phyloP scores from a whole-genome alignment of 2,797 vertebrate genomes.

The Enteromius paludinosus region DNA sequence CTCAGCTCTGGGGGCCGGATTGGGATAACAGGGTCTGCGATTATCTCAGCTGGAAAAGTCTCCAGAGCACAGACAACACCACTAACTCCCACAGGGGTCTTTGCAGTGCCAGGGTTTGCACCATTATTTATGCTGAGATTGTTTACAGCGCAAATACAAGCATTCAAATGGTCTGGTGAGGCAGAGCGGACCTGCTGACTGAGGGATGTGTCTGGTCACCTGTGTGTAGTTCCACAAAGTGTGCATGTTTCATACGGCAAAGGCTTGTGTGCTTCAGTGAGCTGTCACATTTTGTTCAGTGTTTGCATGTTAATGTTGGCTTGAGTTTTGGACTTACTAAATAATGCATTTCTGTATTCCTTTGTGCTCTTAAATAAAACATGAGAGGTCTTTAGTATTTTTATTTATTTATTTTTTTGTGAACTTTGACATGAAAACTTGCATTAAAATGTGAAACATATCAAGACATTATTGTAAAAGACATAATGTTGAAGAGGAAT shows the following conservation, averaged over 20 bases:
- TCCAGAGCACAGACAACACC: conserved; percentile 1
- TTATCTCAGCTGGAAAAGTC: conserved; percentile 3
- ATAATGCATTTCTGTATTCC: neutral
- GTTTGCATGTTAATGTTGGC: neutral
- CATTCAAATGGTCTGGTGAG: conserved; percentile 1
- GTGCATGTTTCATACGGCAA: neutral
- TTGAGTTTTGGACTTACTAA: neutral
- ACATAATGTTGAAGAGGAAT: neutral
- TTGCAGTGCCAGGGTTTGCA: neutral
- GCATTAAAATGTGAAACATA: neutral
- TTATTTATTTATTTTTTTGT: neutral
- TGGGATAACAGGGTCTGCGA: neutral
- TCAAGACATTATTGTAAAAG: neutral
- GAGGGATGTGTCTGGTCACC: conserved; percentile 15
- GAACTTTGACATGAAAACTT: neutral
- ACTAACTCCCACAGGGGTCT: conserved; percentile 13
- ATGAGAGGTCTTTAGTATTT: neutral
- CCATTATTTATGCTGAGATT: conserved; percentile 37
- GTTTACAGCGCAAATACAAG: conserved; percentile 3
- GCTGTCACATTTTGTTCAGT: conserved; percentile 4
- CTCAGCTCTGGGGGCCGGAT: neutral
- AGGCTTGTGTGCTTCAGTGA: conserved; percentile 9
- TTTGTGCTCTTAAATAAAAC: conserved; percentile 4
- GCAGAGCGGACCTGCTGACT: neutral
- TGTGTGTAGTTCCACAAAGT: conserved; percentile 3